Conservation (phyloP, 2,888 invertebrate species). For the Iselma pallidipennis region DNA sequence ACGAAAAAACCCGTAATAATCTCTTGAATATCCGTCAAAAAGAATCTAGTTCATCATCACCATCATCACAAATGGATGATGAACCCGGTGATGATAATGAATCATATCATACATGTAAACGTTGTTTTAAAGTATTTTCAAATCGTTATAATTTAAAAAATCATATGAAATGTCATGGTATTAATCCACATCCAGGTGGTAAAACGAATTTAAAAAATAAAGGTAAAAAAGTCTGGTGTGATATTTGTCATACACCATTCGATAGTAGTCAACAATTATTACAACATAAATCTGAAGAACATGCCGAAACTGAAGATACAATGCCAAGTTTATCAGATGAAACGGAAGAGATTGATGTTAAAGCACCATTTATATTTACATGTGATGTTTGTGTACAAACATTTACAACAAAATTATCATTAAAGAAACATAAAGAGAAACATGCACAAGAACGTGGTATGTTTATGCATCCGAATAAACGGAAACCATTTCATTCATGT, state of each 20-base stretch:
- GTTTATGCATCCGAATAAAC: constrained; percentile 6
- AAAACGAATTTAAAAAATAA: constrained; percentile 37
- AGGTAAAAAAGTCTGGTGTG: constrained; percentile 59
- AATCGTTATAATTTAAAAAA: constrained; percentile 53
- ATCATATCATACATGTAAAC: constrained; percentile 55
- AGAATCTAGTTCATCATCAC: neutral
- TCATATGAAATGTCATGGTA: constrained; percentile 59
- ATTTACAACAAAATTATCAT: constrained; percentile 52
- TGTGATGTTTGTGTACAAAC: constrained; percentile 56
- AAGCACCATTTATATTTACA: constrained; percentile 42
- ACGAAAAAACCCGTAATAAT: constrained; percentile 37
- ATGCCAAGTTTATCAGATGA: constrained; percentile 32
- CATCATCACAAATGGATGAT: constrained; percentile 8
- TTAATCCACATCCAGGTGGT: constrained; percentile 47
- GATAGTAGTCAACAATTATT: constrained; percentile 60
- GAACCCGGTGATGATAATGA: constrained; percentile 36
- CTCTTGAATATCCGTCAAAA: constrained; percentile 5
- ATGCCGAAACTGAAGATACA: constrained; percentile 25
- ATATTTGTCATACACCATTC: constrained; percentile 67
- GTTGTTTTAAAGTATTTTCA: constrained; percentile 58
- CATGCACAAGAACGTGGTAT: constrained; percentile 34
- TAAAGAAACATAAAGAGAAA: constrained; percentile 53
- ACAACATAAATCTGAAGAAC: constrained; percentile 61
- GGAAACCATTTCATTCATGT: constrained; percentile 39
- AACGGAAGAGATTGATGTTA: constrained; percentile 27